Percentiles rank a stretch among this genome's conserved stretches.
Conservation (phyloP, 2,888 invertebrate genomes). For the Alcis repandata region DNA sequence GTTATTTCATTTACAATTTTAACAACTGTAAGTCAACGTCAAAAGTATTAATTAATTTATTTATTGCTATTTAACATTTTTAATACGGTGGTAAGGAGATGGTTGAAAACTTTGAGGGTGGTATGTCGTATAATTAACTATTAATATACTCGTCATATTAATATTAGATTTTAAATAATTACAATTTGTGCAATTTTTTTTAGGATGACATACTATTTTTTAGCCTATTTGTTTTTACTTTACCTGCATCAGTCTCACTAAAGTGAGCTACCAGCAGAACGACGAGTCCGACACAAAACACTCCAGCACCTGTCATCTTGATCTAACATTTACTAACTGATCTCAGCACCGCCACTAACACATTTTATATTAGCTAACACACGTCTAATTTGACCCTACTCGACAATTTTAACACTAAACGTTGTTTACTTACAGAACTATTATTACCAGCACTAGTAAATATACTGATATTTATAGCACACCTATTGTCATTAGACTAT, state of each 20-base stretch:
- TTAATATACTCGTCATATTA: too few species aligned
- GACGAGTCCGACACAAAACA: conserved; percentile 41
- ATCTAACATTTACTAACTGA: conserved; percentile 36
- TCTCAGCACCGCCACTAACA: conserved; percentile 22
- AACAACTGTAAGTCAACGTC: too few species aligned
- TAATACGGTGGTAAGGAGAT: too few species aligned
- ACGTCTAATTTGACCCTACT: conserved; percentile 39
- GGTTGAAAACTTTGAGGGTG: too few species aligned
- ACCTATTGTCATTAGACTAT: conserved; percentile 7
- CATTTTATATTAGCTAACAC: conserved; percentile 44
- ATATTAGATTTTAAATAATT: too few species aligned
- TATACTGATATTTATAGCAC: not conserved
- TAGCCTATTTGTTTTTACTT: too few species aligned
- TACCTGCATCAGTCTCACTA: conserved; percentile 53
- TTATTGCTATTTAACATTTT: too few species aligned
- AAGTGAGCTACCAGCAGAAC: conserved; percentile 46
- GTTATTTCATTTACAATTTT: too few species aligned
- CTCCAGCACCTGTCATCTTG: conserved; percentile 50
- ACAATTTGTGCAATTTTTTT: too few species aligned
- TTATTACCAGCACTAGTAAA: conserved; percentile 6
- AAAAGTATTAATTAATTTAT: too few species aligned
- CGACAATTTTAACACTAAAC: conserved; percentile 41
- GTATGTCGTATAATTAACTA: too few species aligned
- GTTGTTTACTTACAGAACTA: conserved; percentile 33
- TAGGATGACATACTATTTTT: too few species aligned